These are phyloP conservation scores for Oxyteleia sp. DNA, from an alignment of 2,888 invertebrate species.

Conservation along the genomic window DNA sequence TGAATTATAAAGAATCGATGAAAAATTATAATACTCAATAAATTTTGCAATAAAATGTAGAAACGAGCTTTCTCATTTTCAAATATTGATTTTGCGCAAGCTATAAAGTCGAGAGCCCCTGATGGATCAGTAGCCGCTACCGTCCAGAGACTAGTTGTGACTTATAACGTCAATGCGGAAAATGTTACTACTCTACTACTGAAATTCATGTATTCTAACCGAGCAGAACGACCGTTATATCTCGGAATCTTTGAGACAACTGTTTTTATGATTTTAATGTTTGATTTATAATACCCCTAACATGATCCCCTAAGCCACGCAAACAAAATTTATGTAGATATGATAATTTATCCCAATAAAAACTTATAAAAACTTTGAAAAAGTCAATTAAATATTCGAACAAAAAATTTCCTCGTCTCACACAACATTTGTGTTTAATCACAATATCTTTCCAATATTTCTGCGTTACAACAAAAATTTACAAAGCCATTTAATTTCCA, in stretches of 20 bases:
- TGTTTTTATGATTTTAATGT: conserved; percentile 18
- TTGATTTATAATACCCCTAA: neutral
- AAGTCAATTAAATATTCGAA: no score
- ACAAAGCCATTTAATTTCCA: no score
- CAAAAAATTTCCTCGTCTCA: no score
- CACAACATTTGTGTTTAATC: no score
- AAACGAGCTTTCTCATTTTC: conserved; percentile 8
- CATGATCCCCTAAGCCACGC: neutral
- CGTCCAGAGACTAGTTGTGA: conserved; percentile 77
- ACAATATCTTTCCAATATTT: no score
- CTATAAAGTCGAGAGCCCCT: conserved; percentile 71
- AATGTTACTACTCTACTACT: conserved; percentile 78
- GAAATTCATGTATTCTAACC: conserved; percentile 85
- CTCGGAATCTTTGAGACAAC: conserved; percentile 49
- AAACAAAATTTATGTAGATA: neutral
- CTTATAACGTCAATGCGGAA: conserved; percentile 84
- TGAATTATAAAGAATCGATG: no score
- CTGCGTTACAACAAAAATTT: no score
- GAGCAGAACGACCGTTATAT: conserved; percentile 86
- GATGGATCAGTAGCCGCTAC: conserved; percentile 69
- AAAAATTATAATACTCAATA: no score
- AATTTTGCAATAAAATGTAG: no score
- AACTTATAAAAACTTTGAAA: no score
- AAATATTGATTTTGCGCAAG: conserved; percentile 15
- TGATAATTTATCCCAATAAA: neutral